Evolutionary conservation across 2,888 invertebrate genomes (phyloP), one percentile per base, ranked within the genome.

Genomic region (Omphaloscelis lunosa): DNA sequence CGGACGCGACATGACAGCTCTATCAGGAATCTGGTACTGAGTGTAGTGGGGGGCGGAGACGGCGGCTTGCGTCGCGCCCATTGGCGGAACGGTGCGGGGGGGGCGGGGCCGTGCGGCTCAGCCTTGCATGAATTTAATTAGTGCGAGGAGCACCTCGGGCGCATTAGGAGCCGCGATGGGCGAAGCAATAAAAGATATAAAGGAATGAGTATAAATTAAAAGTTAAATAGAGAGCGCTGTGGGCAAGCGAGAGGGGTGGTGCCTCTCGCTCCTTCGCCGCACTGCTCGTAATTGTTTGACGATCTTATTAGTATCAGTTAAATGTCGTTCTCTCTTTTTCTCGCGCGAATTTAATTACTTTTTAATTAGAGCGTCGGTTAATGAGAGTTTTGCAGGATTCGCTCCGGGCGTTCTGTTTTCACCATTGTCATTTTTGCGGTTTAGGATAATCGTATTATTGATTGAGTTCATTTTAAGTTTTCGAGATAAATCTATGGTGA

Each of bases 121-220:
- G 95, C 95, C 96, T 96, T 96, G 96, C 96, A 96, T 96, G 96
- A 96, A 96, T 96, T 96, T 96, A 96, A 96, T 96, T 96, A 96
- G 96, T 95, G 95, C 89, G 95, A 95, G 95, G 94, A 95, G 95
- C 96, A 96, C 96, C 96, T 96, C 96, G 93, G 95, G 95, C 96
- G 95, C 96, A 96, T 96, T 96, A 96, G 96, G 96, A 96, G 96
- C 93, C 95, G 96, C 96, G 95, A 96, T 95, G 96, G 96, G 96
- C 95, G 96, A 96, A 96, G 96, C 96, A 96, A 96, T 96, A 96
- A 96, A 96, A 96, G 96, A 96, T 96, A 96, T 96, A 96, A 96
- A 96, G 96, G 96, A 96, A 96, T 96, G 96, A 96, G 96, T 96
- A 96, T 96, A 96, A 96, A 96, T 96, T 96, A 96, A 96, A 96